Conservation (phyloP, 2,888 invertebrate species). For the Metellina segmentata region DNA sequence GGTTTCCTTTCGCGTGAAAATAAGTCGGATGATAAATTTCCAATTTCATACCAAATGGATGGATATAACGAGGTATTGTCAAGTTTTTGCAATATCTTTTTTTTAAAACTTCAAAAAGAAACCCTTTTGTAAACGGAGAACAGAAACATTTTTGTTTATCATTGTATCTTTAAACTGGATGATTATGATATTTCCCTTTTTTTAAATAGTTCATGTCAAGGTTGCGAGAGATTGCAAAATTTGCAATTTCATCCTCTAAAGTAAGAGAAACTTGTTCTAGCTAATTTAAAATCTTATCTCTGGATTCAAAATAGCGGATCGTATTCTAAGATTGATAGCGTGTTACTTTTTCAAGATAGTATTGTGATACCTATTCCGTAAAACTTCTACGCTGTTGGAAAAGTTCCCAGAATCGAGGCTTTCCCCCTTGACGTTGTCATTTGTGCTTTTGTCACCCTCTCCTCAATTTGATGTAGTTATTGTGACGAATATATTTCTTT, state of each 20-base stretch:
- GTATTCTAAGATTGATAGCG: no score
- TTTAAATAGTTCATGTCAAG: not conserved
- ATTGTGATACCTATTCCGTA: no score
- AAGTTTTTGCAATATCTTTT: not conserved
- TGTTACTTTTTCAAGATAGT: no score
- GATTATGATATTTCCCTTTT: not conserved
- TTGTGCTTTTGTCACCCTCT: no score
- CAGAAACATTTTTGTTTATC: not conserved
- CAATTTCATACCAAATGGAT: not conserved
- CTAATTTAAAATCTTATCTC: not conserved
- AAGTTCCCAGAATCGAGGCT: no score
- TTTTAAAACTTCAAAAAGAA: not conserved
- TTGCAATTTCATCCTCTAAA: not conserved
- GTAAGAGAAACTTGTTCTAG: not conserved
- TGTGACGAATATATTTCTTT: no score
- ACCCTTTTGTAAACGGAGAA: not conserved
- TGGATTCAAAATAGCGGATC: no score
- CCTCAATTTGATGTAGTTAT: no score
- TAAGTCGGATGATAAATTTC: not conserved
- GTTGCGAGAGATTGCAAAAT: not conserved
- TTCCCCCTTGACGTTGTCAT: no score
- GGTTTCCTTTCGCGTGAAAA: not conserved
- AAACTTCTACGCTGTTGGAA: no score
- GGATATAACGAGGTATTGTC: not conserved
- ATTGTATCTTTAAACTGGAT: not conserved